Conservation (phyloP, 2,888 invertebrate species). For the Sphinx pinastri region DNA sequence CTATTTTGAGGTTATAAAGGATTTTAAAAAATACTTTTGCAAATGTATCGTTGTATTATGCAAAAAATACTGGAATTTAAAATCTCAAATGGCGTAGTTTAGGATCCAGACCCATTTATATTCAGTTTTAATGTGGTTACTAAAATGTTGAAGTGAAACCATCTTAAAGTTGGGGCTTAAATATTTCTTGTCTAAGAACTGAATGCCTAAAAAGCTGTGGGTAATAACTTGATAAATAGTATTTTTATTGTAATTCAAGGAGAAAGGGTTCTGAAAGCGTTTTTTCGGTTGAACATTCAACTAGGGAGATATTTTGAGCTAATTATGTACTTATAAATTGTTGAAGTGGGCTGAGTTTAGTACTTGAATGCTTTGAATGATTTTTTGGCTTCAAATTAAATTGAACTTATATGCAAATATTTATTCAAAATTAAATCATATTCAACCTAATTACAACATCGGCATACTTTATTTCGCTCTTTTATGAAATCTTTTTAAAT, state of each 20-base stretch:
- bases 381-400: neutral
- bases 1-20: neutral
- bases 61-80: constrained; percentile 41
- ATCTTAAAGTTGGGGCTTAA: neutral
- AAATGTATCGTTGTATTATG: constrained; percentile 16
- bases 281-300: neutral
- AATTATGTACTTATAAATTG: constrained; percentile 11
- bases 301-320: neutral
- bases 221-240: constrained; percentile 26
- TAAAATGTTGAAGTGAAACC: constrained; percentile 31
- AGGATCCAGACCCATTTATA: constrained; percentile 42
- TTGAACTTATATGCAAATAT: no score
- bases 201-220: constrained; percentile 17
- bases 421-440: no score
- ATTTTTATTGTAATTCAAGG: constrained; percentile 30
- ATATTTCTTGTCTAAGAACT: constrained; percentile 23
- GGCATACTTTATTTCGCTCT: no score
- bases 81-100: constrained; percentile 42
- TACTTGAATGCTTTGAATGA: neutral
- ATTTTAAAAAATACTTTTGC: neutral
- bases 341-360: neutral
- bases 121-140: constrained; percentile 46
- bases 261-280: constrained; percentile 12
- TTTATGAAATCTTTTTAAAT: no score
- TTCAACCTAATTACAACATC: no score